Evolutionary conservation across 2,888 invertebrate species (phyloP).

Genomic region (Synergus itoensis): DNA sequence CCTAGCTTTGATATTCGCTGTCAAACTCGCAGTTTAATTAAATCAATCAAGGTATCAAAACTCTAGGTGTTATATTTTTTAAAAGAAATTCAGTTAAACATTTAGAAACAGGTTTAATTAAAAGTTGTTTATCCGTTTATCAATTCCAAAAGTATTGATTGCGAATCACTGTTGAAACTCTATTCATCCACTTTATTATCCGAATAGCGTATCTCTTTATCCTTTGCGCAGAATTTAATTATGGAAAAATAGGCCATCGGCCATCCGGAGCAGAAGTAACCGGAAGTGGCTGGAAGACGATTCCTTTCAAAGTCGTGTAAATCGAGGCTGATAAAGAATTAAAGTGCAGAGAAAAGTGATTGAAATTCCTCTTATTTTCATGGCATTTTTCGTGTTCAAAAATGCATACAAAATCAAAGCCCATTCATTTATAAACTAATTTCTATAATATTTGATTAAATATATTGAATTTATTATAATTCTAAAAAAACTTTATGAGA

Average conservation of each 20-base stretch:
- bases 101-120: too few relatives aligned
- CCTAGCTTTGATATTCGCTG: background rate
- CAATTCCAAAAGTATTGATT: too few relatives aligned
- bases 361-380: background rate
- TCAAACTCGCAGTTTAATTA: constrained; percentile 18
- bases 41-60: background rate
- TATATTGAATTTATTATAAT: too few relatives aligned
- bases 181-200: too few relatives aligned
- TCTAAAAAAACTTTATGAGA: too few relatives aligned
- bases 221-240: background rate
- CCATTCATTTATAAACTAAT: too few relatives aligned
- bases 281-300: background rate
- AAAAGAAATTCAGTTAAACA: too few relatives aligned
- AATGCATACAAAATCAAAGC: background rate
- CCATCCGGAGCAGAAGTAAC: background rate
- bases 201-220: background rate
- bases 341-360: background rate
- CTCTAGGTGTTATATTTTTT: too few relatives aligned
- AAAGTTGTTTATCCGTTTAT: too few relatives aligned
- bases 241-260: background rate
- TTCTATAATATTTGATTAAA: too few relatives aligned
- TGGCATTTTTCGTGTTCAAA: background rate
- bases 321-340: background rate
- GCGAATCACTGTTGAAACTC: too few relatives aligned
- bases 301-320: background rate